Evolutionary conservation across 2,797 vertebrate genomes (phyloP).

Genomic region (Sebastes steindachneri): DNA sequence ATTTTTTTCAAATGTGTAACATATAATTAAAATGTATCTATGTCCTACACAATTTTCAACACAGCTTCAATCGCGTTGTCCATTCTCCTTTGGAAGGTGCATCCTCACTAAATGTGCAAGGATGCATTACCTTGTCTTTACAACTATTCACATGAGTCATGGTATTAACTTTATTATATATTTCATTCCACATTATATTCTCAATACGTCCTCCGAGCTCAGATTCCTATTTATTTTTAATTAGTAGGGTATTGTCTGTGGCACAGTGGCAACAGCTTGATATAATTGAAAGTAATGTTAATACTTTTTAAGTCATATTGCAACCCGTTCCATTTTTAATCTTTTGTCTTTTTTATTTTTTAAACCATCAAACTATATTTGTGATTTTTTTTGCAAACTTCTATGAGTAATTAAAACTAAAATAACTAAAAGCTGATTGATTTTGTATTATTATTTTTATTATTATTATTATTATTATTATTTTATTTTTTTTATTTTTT

Average conservation of each 20-base stretch:
- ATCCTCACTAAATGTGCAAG: neutral
- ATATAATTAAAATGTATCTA: neutral
- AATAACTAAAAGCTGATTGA: neutral
- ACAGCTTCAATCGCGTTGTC: neutral
- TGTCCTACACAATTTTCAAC: neutral
- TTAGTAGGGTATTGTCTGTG: neutral
- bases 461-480: too few species aligned
- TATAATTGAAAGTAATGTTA: neutral
- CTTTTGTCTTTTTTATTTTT: neutral
- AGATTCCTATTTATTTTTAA: neutral
- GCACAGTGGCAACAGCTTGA: neutral
- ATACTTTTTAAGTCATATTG: neutral
- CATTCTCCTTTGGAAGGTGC: neutral
- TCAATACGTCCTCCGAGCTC: neutral
- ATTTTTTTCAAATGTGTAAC: neutral
- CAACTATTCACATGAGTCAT: neutral
- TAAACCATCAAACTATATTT: neutral
- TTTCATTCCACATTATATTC: neutral
- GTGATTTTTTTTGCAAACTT: neutral
- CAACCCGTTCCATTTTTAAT: neutral
- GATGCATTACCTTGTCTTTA: neutral
- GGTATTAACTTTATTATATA: neutral
- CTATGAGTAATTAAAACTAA: neutral
- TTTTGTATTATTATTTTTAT: rapidly evolving
- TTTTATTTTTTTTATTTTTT: neutral